Conservation (phyloP, 2,797 vertebrate species). For the Pteropus rufus region DNA sequence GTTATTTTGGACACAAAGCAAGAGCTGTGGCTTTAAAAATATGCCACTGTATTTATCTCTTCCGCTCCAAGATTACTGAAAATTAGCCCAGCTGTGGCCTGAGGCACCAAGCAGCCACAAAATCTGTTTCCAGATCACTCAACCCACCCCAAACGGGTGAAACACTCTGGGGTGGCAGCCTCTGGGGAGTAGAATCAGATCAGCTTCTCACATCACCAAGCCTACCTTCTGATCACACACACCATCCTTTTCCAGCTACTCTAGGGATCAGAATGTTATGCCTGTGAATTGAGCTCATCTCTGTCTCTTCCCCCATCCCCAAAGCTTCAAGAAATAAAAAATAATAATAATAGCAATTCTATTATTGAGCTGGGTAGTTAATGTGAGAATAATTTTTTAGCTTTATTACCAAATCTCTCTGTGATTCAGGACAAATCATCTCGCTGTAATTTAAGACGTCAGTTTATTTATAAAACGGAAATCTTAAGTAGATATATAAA, state of each 20-base stretch:
- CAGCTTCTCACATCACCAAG: neutral
- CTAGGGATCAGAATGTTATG: neutral
- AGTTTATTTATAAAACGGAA: constrained; percentile 13
- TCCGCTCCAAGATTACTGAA: constrained; percentile 72
- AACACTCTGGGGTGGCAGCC: neutral
- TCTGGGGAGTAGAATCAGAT: neutral
- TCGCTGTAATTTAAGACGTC: neutral
- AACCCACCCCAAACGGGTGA: neutral
- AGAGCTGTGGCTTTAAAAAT: constrained; percentile 76
- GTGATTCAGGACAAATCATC: constrained; percentile 8
- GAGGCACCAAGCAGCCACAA: constrained; percentile 35
- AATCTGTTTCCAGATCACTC: constrained; percentile 44
- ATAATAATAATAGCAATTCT: neutral
- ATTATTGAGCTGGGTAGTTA: neutral
- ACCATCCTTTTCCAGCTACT: neutral
- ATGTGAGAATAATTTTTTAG: constrained; percentile 11
- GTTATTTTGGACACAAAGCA: constrained; percentile 76
- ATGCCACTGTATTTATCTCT: constrained; percentile 72
- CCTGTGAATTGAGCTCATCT: neutral
- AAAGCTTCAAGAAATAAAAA: constrained; percentile 4
- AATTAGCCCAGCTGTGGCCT: constrained; percentile 75
- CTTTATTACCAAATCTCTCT: constrained; percentile 14
- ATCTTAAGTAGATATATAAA: neutral
- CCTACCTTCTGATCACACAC: neutral
- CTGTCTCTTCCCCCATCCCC: neutral